Evolutionary conservation across 2,113 vertebrate species (phyloP).

Genomic region (Colius striatus): DNA sequence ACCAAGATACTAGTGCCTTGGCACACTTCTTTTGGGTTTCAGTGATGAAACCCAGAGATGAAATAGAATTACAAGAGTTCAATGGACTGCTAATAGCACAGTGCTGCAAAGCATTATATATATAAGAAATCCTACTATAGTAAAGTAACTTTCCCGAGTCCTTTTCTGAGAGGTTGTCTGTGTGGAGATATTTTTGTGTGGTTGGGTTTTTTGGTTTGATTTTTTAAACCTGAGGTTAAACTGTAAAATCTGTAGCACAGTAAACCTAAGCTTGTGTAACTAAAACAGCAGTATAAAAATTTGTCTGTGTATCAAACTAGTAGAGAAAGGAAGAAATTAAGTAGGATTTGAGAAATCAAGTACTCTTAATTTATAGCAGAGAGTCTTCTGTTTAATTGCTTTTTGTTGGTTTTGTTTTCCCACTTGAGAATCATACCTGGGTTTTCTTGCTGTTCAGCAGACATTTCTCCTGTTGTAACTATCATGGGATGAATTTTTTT

Average conservation of each 20-base stretch:
- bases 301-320: background rate
- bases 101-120: background rate
- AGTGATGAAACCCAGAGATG: background rate
- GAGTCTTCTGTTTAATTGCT: fast-evolving
- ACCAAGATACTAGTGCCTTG: background rate
- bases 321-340: background rate
- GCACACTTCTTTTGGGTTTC: background rate
- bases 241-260: background rate
- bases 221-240: background rate
- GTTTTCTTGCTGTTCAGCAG: background rate
- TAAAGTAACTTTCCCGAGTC: background rate
- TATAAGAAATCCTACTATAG: background rate
- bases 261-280: background rate
- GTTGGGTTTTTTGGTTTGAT: background rate
- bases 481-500: background rate
- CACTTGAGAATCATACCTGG: background rate
- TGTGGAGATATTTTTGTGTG: background rate
- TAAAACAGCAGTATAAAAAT: background rate
- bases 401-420: background rate
- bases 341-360: background rate
- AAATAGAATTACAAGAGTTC: background rate
- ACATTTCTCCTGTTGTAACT: background rate
- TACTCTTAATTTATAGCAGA: background rate
- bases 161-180: background rate
- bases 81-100: background rate